Evolutionary conservation across 1,140 invertebrate species (phyloP).

Genomic region (Drosophila guanche): DNA sequence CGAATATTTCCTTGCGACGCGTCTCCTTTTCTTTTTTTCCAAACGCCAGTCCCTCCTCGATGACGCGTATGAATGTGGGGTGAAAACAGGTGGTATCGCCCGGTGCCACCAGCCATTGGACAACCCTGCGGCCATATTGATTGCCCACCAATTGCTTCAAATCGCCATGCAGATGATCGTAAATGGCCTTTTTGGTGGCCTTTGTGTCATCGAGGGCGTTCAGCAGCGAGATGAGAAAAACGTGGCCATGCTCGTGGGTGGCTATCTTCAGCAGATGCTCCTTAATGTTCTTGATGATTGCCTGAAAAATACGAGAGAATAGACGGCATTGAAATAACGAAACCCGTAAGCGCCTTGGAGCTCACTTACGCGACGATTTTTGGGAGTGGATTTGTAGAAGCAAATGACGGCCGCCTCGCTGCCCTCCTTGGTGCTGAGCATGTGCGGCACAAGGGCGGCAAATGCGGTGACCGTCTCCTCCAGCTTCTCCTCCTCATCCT

Average conservation of each 20-base stretch:
- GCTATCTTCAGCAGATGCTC: conserved; percentile 91
- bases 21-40: conserved; percentile 91
- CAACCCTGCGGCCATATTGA: conserved; percentile 89
- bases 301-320: conserved; percentile 68
- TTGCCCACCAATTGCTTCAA: conserved; percentile 89
- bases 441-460: conserved; percentile 88
- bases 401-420: conserved; percentile 91
- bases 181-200: conserved; percentile 92
- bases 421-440: conserved; percentile 93
- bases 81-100: conserved; percentile 90
- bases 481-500: conserved; percentile 79
- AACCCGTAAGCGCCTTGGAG: neutral
- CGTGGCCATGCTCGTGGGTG: conserved; percentile 93
- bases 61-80: conserved; percentile 87
- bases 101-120: conserved; percentile 93
- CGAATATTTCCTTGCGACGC: conserved; percentile 89
- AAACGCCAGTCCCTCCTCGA: conserved; percentile 89
- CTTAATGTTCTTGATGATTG: conserved; percentile 92
- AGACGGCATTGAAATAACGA: neutral
- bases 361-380: conserved; percentile 75
- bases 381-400: conserved; percentile 87
- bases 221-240: conserved; percentile 92
- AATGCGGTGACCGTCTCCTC: conserved; percentile 90
- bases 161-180: conserved; percentile 90
- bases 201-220: conserved; percentile 97